These are phyloP conservation scores for Rhynchotus rufescens DNA, from an alignment of 2,797 vertebrate genomes.

Conservation along the genomic window DNA sequence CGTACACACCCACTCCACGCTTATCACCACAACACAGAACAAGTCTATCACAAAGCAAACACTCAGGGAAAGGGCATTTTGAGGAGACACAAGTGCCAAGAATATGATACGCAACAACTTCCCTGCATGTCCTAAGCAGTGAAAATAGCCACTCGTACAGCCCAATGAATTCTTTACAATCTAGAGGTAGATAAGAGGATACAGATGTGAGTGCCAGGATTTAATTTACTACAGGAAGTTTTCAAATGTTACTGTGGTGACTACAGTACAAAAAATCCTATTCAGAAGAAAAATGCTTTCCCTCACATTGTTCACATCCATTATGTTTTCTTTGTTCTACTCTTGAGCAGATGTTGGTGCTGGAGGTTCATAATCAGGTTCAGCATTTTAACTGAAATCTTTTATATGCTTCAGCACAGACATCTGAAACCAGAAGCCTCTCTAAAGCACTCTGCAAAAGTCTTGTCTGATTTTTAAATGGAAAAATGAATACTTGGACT, in stretches of 20 bases:
- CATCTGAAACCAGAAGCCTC: conserved; percentile 1
- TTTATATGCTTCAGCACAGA: not conserved
- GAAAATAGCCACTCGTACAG: not conserved
- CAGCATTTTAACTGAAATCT: conserved; percentile 21
- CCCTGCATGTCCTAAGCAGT: not conserved
- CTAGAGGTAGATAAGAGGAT: not conserved
- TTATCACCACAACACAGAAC: not conserved
- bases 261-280: not conserved
- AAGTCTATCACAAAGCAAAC: conserved; percentile 30
- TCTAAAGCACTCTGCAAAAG: conserved; percentile 8
- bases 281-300: conserved; percentile 18
- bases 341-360: conserved; percentile 23
- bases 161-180: not conserved
- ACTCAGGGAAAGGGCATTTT: not conserved
- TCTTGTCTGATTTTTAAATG: not conserved
- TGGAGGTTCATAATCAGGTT: not conserved
- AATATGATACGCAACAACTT: fast-evolving
- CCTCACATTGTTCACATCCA: not conserved
- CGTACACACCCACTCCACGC: not conserved
- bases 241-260: not conserved
- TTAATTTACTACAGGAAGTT: not conserved
- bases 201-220: not conserved
- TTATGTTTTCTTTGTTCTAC: not conserved
- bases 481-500: not conserved
- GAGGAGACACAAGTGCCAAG: not conserved